phyloP scores from a whole-genome alignment of 2,888 invertebrate species.

The Drosophila austrosaltans region DNA sequence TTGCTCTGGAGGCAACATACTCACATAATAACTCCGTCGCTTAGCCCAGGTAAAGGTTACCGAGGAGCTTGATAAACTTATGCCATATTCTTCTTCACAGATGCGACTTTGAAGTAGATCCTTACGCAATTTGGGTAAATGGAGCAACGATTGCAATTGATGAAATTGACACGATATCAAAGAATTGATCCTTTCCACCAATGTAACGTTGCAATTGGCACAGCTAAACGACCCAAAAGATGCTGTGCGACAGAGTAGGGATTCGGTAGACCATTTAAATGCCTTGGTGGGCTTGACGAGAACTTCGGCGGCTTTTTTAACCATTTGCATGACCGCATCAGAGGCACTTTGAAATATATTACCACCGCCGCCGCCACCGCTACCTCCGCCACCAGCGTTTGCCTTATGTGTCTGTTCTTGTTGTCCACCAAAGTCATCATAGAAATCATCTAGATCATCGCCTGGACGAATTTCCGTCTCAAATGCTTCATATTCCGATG shows the following conservation, averaged over 20 bases:
- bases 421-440: conserved; percentile 85
- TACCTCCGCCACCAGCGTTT: conserved; percentile 15
- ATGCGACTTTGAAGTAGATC: conserved; percentile 86
- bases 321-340: conserved; percentile 95
- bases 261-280: conserved; percentile 50
- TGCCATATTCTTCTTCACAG: conserved; percentile 86
- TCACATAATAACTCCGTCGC: conserved; percentile 85
- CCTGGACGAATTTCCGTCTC: conserved; percentile 91
- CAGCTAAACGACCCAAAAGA: conserved; percentile 89
- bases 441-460: conserved; percentile 88
- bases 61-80: conserved; percentile 82
- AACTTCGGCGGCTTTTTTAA: conserved; percentile 95
- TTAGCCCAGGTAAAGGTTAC: conserved; percentile 31
- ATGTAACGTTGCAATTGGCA: conserved; percentile 88
- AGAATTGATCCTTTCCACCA: conserved; percentile 89
- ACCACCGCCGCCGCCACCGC: conserved; percentile 85
- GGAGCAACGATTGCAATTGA: conserved; percentile 86
- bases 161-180: conserved; percentile 89
- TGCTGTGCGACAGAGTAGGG: conserved; percentile 87
- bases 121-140: conserved; percentile 86
- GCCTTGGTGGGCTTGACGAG: conserved; percentile 87
- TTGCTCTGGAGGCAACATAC: conserved; percentile 88
- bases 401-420: conserved; percentile 55
- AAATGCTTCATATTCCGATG: conserved; percentile 95
- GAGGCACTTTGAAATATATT: conserved; percentile 94